Base-by-base conservation (phyloP, 1,140 invertebrate species). In the Tetragonula clypearis region DNA sequence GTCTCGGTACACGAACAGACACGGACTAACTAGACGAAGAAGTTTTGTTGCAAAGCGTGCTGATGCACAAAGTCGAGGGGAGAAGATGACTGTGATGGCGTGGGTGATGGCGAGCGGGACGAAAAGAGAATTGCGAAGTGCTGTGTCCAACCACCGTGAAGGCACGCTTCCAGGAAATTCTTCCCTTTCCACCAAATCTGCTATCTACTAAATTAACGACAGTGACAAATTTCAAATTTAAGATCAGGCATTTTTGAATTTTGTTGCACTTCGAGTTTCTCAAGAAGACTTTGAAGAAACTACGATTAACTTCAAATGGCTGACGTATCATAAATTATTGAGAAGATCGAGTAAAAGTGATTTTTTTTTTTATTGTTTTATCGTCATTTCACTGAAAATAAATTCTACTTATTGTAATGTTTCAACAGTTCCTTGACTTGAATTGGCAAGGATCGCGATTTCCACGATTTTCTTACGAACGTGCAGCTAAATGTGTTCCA, bases 101-200 rank as follows among this genome's bases (percentile, higher is more conserved):
- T 88, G 84, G 90, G 85, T 68, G 87, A 87, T 88, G 88, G 87
- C 73, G 85, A 84, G 87, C 82, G 87, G 82, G 82, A 90, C 86
- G 81, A 86, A 84, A 88, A 90, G 87, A 92, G 91, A 90, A 94
- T 94, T 94, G 93, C 93, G 91, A 94, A 94, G 93, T 93, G 88
- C 88, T 56, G 89, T 92, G 85, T 91, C 86, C 93, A 94, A 90
- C 87, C 83, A 94, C 91, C 94, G 92, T 94, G 92, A 94, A 94
- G 93, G 92, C 92, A 94, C 92, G 93, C 92, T 94, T 94, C 93
- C 92, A 94, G 93, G 93, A 94, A 92, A 92, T 92, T 92, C 90
- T 92, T 90, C 88, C 88, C 92, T 91, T 93, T 91, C 90, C 92
- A 90, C 90, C 87, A 82, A 90, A 90, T 91, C 88, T 55, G 55